Percentiles rank a stretch among this genome's conserved stretches.
phyloP scores from a whole-genome alignment of 2,797 vertebrate genomes.

The Hafferia zeledoni region DNA sequence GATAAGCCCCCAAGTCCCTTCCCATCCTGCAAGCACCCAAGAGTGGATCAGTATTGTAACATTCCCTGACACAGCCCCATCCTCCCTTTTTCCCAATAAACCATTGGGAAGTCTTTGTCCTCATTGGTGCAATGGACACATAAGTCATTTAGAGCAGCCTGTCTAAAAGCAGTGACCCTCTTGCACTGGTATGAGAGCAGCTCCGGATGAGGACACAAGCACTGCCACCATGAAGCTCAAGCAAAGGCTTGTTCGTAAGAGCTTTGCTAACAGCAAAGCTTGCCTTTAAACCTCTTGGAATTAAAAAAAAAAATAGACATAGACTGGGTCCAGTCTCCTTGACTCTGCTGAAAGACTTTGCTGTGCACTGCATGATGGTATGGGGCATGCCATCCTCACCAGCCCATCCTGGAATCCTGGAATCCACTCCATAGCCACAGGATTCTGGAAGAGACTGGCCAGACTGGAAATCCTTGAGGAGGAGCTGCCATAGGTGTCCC shows the following conservation, averaged over 20 bases:
- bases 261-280: neutral
- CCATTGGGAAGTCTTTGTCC: neutral
- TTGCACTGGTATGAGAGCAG: rapidly evolving
- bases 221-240: neutral
- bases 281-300: neutral
- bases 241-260: neutral
- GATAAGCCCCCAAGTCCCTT: neutral
- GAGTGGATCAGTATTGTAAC: neutral
- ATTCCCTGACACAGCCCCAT: rapidly evolving
- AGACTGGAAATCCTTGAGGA: neutral
- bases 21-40: neutral
- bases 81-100: neutral
- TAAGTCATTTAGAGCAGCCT: neutral
- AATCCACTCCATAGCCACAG: neutral
- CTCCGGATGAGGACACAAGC: neutral
- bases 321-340: neutral
- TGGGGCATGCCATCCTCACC: rapidly evolving
- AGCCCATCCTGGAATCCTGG: neutral
- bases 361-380: neutral
- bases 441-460: neutral
- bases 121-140: rapidly evolving
- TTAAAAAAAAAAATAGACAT: neutral
- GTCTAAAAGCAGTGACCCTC: neutral
- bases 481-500: neutral
- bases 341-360: neutral